Evolutionary conservation across 1,140 invertebrate species (phyloP), one percentile per base, ranked within the genome.

Genomic region (Leptopilina boulardi): DNA sequence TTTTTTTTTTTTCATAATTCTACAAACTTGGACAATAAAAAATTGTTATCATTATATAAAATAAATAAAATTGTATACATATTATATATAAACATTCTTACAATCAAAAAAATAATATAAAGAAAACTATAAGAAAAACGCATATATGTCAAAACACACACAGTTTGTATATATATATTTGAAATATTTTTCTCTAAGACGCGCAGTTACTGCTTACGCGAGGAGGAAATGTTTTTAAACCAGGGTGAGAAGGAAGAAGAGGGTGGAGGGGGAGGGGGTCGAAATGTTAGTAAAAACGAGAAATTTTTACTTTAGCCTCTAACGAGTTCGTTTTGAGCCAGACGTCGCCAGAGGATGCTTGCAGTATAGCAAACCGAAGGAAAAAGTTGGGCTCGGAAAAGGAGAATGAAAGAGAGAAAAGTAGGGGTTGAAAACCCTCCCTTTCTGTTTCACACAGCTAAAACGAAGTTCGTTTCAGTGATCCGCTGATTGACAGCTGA

Each of bases 401-500:
- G 59, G 80, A 70, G 78, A 75, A 73, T 77, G 42, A 30, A 78
- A 81, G 84, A 85, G 81, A 82, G 41, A 71, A 56, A 78, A 76
- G 78, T 76, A 76, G 75, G 85, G 84, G 78, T 77, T 71, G 80
- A 84, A 79, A 78, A 75, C 75, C 79, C 73, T 71, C 76, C 75
- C 79, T 75, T 70, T 77, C 78, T 79, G 34, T 34, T 38, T 54
- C 70, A n/a, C n/a, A n/a, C n/a, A 70, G 51, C 56, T 74, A 75
- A 66, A 66, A 10, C 59, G 59, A 11, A 78, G 85, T 75, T 75
- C 81, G 80, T 84, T 81, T 82, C 80, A 75, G 82, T 79, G 83
- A 86, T 85, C 77, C 83, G 83, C 71, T 88, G 86, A 89, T 89
- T 89, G 87, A 89, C 87, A 89, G 85, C 75, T 85, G 85, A 84